These are phyloP conservation scores for Phenganax marumi DNA, from an alignment of 92 coral and sea anemone species.

Conservation along the genomic window DNA sequence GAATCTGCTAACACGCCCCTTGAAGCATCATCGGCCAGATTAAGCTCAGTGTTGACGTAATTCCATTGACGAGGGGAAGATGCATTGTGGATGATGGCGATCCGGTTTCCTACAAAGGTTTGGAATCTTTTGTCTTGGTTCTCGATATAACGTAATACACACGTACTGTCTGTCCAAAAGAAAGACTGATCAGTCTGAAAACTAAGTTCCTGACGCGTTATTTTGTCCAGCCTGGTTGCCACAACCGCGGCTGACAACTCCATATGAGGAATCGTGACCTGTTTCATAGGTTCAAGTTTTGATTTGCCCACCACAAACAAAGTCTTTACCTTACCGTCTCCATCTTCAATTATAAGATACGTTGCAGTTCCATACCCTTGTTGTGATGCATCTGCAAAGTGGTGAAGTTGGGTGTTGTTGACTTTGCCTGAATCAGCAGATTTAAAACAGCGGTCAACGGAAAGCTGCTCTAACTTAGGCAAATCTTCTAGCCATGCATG, in stretches of 20 bases:
- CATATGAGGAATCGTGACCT: constrained; percentile 27
- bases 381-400: constrained; percentile 40
- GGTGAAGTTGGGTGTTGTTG: constrained; percentile 53
- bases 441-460: constrained; percentile 54
- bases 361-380: constrained; percentile 48
- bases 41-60: too few relatives aligned
- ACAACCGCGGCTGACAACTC: constrained; percentile 41
- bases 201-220: constrained; percentile 26
- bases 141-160: too few relatives aligned
- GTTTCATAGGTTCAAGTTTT: constrained; percentile 33
- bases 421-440: constrained; percentile 42
- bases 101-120: constrained; percentile 52
- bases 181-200: constrained; percentile 26
- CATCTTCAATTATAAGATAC: constrained; percentile 3
- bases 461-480: constrained; percentile 37
- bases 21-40: constrained; percentile 59
- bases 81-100: too few relatives aligned
- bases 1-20: constrained; percentile 53
- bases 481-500: constrained; percentile 44
- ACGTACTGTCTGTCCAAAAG: too few relatives aligned
- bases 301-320: constrained; percentile 48
- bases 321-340: neutral
- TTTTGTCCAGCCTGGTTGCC: constrained; percentile 52
- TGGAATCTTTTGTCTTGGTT: too few relatives aligned
- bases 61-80: too few relatives aligned